Conservation (phyloP, 2,113 vertebrate genomes). For the Catharus minimus region DNA sequence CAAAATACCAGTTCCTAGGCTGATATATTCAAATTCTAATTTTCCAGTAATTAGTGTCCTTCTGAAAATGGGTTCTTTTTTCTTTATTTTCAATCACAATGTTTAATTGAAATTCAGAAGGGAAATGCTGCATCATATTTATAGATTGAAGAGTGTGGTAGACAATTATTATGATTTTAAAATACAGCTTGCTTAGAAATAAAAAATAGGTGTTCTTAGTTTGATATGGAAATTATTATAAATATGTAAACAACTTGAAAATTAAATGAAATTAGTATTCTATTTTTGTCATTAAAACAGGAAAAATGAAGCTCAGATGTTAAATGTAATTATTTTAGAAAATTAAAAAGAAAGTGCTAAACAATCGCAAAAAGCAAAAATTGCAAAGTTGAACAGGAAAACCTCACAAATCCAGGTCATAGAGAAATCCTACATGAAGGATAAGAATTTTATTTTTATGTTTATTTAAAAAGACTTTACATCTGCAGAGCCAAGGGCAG, state of each 20-base stretch:
- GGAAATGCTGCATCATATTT: background rate
- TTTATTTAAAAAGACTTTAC: constrained; percentile 22
- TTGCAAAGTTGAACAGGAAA: background rate
- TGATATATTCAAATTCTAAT: background rate
- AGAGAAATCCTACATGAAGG: background rate
- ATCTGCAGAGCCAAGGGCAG: background rate
- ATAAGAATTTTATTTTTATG: constrained; percentile 4
- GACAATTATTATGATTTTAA: background rate
- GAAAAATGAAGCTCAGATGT: background rate
- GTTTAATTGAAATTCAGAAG: background rate
- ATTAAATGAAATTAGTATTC: background rate
- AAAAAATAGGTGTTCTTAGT: background rate
- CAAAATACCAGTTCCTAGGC: background rate
- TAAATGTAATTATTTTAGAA: background rate
- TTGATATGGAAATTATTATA: background rate
- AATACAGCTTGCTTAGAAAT: background rate
- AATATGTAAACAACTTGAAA: background rate
- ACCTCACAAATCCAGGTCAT: background rate
- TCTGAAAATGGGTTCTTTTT: background rate
- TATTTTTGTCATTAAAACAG: background rate
- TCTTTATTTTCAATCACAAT: background rate
- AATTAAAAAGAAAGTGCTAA: background rate
- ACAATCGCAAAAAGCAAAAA: background rate
- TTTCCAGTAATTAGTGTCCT: background rate
- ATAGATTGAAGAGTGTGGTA: background rate